These are phyloP conservation scores for Hedya salicella DNA, from an alignment of 2,888 invertebrate species.

Conservation along the genomic window DNA sequence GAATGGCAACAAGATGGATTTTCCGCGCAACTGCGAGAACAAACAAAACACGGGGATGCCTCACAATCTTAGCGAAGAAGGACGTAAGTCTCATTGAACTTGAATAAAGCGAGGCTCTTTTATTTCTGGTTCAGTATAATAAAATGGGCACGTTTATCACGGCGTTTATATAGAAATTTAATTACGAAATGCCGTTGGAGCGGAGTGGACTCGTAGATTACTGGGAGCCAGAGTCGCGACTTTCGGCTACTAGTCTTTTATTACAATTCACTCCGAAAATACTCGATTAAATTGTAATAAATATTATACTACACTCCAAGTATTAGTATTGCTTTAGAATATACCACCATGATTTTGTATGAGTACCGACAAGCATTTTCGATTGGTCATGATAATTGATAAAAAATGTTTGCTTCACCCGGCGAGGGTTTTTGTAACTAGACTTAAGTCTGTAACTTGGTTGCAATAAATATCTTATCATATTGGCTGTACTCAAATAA, in stretches of 20 bases:
- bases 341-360: too few species aligned
- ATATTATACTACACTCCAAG: too few species aligned
- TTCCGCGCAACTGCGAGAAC: conserved; percentile 21
- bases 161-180: conserved; percentile 28
- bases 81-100: not conserved
- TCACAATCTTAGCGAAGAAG: not conserved
- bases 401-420: too few species aligned
- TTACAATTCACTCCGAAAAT: not conserved
- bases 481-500: too few species aligned
- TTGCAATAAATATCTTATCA: too few species aligned
- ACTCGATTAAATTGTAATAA: not conserved
- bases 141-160: conserved; percentile 22
- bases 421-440: too few species aligned
- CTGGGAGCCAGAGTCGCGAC: conserved; percentile 9
- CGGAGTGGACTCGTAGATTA: conserved; percentile 25
- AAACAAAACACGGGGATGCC: not conserved
- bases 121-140: not conserved
- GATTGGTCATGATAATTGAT: too few species aligned
- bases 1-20: conserved; percentile 30
- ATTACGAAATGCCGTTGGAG: conserved; percentile 25
- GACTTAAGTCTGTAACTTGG: too few species aligned
- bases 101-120: not conserved
- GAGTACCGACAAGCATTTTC: too few species aligned
- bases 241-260: conserved; percentile 3
- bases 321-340: too few species aligned